Evolutionary conservation across 2,797 vertebrate species (phyloP), one percentile per base, ranked within the genome.

Genomic region (Tragopan temminckii): DNA sequence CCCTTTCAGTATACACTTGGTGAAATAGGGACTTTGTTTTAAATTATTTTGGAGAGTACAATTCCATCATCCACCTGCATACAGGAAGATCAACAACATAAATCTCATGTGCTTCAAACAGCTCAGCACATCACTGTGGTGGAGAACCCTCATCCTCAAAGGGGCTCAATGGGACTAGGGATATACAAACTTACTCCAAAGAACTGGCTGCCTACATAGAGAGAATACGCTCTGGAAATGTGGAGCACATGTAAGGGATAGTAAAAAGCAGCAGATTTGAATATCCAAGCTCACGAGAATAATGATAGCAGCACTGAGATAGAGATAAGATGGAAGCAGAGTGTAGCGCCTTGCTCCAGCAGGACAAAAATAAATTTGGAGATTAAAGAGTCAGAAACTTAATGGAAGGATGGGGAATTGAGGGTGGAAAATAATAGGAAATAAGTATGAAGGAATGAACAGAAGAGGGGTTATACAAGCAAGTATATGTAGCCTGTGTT

Each of bases 1-100:
- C 3, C 5, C 42, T 76, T 38, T 63, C 35, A 31, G 8, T 0
- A 0, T 40, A 67, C 70, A 46, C 13, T 23, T 80, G 27, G 11
- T 80, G 55, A 78, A 67, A 36, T 27, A 40, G 15, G n/a, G 19
- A 17, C 19, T 90, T 75, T 45, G 31, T 72, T 90, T 79, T 55
- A 52, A 68, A 46, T 17, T 19, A 6, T 40, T 77, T 36, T 62
- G 35, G 17, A 61, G 66, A 74, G 43, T 48, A 85, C 31, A 76
- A 5, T 84, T 38, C 13, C 33, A 38, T 61, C 4, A 72, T 40
- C 9, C 61, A 27, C 81, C 25, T 92, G 55, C 12, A 10, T 52
- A 42, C 8, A 72, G 31, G 18, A 72, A 72, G 38, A 81, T 9
- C 5, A 88, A 38, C 16, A 72, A 50, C 75, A 82, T 16, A 38